Percentiles rank a stretch among this genome's conserved stretches.
Conservation (phyloP, 2,113 vertebrate genomes). For the Indri indri region DNA sequence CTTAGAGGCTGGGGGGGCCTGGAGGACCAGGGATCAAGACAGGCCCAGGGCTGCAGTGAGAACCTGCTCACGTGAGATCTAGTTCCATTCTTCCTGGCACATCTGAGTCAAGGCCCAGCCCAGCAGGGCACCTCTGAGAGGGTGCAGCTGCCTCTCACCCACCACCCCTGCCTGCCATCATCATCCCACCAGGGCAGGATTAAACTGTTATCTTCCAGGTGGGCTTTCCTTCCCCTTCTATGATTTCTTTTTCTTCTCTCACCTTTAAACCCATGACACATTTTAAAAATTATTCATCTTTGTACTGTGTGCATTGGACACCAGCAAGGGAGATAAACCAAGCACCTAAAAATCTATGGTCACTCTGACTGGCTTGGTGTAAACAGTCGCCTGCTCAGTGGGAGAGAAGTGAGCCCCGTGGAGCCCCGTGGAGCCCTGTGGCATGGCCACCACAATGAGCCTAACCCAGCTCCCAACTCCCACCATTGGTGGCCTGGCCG, state of each 20-base stretch:
- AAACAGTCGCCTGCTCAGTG: background rate
- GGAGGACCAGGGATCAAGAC: background rate
- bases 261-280: conserved; percentile 49
- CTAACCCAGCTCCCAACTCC: fast-evolving
- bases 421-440: fast-evolving
- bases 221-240: background rate
- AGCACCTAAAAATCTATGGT: conserved; percentile 33
- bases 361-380: background rate
- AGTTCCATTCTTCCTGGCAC: background rate
- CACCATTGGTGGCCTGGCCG: background rate
- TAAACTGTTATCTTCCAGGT: conserved; percentile 33
- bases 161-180: background rate
- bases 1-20: too few relatives aligned
- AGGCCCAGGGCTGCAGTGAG: fast-evolving
- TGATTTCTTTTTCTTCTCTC: background rate
- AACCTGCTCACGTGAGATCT: background rate
- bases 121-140: too few relatives aligned
- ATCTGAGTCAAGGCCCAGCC: background rate
- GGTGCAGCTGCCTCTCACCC: fast-evolving
- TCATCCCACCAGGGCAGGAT: background rate
- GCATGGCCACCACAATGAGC: fast-evolving
- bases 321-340: conserved; percentile 50
- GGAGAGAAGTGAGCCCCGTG: background rate
- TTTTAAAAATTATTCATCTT: conserved; percentile 71
- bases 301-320: conserved; percentile 66